Base-by-base conservation (phyloP, 35 echinoderm and acorn worm genomes). In the Anneissia japonica region DNA sequence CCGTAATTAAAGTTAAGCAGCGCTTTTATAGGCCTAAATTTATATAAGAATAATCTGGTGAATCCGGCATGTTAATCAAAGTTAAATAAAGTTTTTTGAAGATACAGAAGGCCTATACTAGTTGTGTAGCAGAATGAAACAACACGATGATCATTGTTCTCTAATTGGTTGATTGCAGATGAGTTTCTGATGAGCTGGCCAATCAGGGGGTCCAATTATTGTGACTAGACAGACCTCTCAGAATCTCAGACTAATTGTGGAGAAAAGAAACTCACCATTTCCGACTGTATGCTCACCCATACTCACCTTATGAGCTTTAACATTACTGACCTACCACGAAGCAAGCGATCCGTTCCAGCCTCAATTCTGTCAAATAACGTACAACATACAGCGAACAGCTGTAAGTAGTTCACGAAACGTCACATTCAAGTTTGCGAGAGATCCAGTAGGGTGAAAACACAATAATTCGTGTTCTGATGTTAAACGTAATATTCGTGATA, bases 201-300 rank as follows among this genome's bases (percentile, higher is more conserved):
- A 64, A 64, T 64, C 51, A 64, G 51, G 51, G 51, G 51, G 51
- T 64, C 51, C 51, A 64, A 64, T 64, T 64, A 64, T 64, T 64
- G 51, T 23, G 51, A 64, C 51, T 64, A 64, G 51, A 64, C 51
- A 64, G 51, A 64, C 51, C 11, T 64, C 51, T 64, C 51, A 64
- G 21, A 9, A 64, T 64, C 51, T 64, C 19, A 64, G 51, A 64
- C 51, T 16, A 43, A 43, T 43, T 43, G 40, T 43, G 51, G 51
- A 64, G 51, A 64, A 64, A 64, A 64, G 1, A 64, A 26, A 43
- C 40, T 43, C 40, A 43, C 40, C 51, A 64, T 64, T 64, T 64
- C 51, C 51, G 51, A 64, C 51, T 6, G 51, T 19, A 64, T 19
- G 51, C 26, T 64, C 51, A 64, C 2, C 51, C 11, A 64, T 19